Conservation (phyloP, 1,140 invertebrate genomes). For the Mylabris phalerata region DNA sequence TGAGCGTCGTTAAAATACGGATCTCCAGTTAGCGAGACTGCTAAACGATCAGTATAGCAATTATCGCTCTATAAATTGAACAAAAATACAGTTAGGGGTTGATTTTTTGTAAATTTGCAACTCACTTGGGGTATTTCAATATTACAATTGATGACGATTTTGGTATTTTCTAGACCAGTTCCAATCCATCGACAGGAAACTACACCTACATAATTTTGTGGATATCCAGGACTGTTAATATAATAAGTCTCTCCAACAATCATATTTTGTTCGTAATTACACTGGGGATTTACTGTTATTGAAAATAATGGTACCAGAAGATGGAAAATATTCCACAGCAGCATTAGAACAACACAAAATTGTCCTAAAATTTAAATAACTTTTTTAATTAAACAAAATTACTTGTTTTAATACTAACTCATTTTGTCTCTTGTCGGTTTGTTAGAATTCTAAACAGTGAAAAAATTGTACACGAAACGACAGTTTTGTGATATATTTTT, state of each 20-base stretch:
- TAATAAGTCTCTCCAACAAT: constrained; percentile 40
- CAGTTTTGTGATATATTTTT: too few species aligned
- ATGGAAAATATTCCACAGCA: background rate
- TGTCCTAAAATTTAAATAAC: too few species aligned
- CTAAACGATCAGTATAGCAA: constrained; percentile 43
- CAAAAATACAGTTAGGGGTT: background rate
- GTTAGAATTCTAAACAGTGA: too few species aligned
- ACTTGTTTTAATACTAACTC: too few species aligned
- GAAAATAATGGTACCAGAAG: constrained; percentile 1
- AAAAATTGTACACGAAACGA: too few species aligned
- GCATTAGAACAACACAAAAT: background rate
- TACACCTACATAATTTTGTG: constrained; percentile 40
- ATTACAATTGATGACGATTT: constrained; percentile 33
- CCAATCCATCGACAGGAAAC: constrained; percentile 47
- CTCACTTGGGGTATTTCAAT: constrained; percentile 48
- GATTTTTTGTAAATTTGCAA: constrained; percentile 1
- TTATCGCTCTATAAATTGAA: constrained; percentile 17
- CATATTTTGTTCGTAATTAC: constrained; percentile 34
- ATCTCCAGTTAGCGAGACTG: constrained; percentile 46
- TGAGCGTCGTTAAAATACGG: constrained; percentile 39
- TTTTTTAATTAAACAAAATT: too few species aligned
- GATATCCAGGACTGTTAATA: constrained; percentile 47
- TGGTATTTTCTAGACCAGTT: constrained; percentile 42
- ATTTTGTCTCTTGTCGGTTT: too few species aligned
- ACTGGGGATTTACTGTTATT: constrained; percentile 22